Evolutionary conservation across 2,888 invertebrate species (phyloP).

Genomic region (Cynaeus angustus): DNA sequence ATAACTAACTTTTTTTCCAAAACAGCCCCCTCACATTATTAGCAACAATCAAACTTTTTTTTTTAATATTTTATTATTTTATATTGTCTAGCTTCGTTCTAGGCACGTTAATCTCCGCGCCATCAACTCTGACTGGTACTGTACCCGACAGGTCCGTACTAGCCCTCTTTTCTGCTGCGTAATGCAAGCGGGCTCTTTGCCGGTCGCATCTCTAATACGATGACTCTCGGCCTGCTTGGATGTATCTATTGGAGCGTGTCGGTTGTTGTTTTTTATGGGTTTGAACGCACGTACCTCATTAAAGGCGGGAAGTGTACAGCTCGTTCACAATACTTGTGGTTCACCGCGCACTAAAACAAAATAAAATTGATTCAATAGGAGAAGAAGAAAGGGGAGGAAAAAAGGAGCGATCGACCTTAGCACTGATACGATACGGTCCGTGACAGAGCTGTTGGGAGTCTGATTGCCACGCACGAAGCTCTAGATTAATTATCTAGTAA

Average conservation of each 20-base stretch:
- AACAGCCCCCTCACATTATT: too few species aligned
- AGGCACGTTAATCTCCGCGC: too few species aligned
- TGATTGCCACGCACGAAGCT: not conserved
- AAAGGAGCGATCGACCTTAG: conserved; percentile 46
- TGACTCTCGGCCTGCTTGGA: conserved; percentile 32
- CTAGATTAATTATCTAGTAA: too few species aligned
- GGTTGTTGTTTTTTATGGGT: conserved; percentile 45
- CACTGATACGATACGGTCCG: conserved; percentile 55
- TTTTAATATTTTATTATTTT: too few species aligned
- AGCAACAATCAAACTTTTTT: too few species aligned
- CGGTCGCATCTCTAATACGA: conserved; percentile 39
- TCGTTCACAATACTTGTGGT: conserved; percentile 66
- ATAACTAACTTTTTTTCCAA: too few species aligned
- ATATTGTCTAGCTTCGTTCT: too few species aligned
- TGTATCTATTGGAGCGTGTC: conserved; percentile 48
- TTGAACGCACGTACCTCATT: conserved; percentile 70
- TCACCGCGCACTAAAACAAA: conserved; percentile 56
- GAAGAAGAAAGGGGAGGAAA: conserved; percentile 41
- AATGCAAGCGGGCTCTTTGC: conserved; percentile 13
- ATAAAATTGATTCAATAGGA: conserved; percentile 43
- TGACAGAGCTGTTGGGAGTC: conserved; percentile 14
- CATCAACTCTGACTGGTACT: not conserved
- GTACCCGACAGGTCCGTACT: conserved; percentile 23
- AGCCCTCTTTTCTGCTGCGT: conserved; percentile 1
- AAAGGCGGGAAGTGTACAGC: conserved; percentile 63